Conservation (phyloP, 2,888 invertebrate genomes). For the Scaptomyza reducta region DNA sequence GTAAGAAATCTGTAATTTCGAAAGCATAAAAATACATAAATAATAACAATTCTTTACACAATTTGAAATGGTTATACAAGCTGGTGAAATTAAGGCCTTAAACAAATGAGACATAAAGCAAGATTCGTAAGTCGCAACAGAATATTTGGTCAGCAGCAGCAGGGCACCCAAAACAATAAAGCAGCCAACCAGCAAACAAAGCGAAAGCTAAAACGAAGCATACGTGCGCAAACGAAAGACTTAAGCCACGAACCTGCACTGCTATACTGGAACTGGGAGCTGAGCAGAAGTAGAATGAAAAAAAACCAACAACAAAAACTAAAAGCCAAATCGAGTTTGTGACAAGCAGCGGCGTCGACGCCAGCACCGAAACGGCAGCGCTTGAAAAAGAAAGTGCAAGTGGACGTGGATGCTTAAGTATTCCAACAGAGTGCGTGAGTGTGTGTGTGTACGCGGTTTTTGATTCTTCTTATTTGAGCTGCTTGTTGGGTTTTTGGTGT, state of each 20-base stretch:
- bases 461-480: conserved; percentile 58
- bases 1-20: neutral
- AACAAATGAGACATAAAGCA: conserved; percentile 19
- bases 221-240: conserved; percentile 74
- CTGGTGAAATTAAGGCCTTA: conserved; percentile 46
- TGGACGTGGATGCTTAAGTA: conserved; percentile 83
- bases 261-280: conserved; percentile 34
- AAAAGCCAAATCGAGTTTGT: conserved; percentile 45
- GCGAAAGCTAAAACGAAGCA: conserved; percentile 66
- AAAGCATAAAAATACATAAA: neutral
- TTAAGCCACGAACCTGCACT: conserved; percentile 66
- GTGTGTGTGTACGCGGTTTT: conserved; percentile 30
- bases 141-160: conserved; percentile 42
- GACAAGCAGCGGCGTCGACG: conserved; percentile 32
- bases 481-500: conserved; percentile 52
- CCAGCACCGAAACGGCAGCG: conserved; percentile 46
- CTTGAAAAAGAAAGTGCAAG: conserved; percentile 83
- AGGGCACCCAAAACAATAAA: conserved; percentile 45
- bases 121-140: conserved; percentile 33
- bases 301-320: conserved; percentile 14
- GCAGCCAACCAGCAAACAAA: conserved; percentile 36
- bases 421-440: conserved; percentile 68
- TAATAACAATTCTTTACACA: conserved; percentile 40
- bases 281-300: conserved; percentile 63
- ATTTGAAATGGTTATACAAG: conserved; percentile 49